Percentiles rank a stretch among this genome's conserved stretches.
phyloP scores from a whole-genome alignment of 1,140 invertebrate genomes.

The Oscheius sp. region DNA sequence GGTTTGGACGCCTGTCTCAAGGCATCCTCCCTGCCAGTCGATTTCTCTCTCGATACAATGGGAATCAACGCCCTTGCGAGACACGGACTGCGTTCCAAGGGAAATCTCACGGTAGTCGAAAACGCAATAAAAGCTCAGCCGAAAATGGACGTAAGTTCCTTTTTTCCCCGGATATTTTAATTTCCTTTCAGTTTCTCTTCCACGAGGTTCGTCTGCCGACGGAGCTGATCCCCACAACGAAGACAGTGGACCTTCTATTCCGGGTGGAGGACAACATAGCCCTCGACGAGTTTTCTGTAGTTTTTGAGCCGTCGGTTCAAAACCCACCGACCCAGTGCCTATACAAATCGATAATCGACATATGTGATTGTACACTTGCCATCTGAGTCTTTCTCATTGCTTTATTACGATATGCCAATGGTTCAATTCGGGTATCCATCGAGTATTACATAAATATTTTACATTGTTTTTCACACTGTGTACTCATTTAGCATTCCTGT shows the following conservation, averaged over 20 bases:
- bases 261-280: background rate
- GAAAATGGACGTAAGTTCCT: slow-evolving; percentile 22
- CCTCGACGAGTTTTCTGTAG: background rate
- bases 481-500: no score
- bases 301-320: background rate
- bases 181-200: slow-evolving; percentile 7
- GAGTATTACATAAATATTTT: no score
- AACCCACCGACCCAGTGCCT: background rate
- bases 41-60: background rate
- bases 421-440: no score
- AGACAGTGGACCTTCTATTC: slow-evolving; percentile 1
- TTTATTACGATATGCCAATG: no score
- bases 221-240: background rate
- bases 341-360: background rate
- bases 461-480: no score
- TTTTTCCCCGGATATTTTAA: background rate
- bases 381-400: no score
- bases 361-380: background rate
- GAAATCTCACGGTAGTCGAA: slow-evolving; percentile 1
- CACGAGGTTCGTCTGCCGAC: background rate
- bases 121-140: slow-evolving; percentile 1
- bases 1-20: slow-evolving; percentile 15
- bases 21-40: background rate
- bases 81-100: slow-evolving; percentile 14
- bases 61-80: slow-evolving; percentile 18